Evolutionary conservation across 2,797 vertebrate genomes (phyloP).

Genomic region (Sebastes iracundus): DNA sequence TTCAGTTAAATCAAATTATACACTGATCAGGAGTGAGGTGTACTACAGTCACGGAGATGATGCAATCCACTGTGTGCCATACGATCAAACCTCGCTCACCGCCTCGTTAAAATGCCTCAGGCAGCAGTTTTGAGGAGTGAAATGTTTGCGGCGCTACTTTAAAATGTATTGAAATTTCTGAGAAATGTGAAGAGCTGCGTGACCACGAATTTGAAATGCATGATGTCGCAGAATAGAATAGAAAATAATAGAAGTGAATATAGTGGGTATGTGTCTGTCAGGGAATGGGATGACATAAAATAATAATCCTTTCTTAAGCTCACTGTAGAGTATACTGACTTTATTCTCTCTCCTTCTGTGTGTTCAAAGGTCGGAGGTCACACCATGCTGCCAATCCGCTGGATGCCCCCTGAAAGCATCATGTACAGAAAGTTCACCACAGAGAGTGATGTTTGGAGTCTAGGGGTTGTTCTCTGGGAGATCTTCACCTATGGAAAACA

Average conservation of each 20-base stretch:
- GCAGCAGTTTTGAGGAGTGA: conserved; percentile 27
- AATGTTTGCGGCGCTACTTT: conserved; percentile 29
- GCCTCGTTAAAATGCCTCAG: conserved; percentile 5
- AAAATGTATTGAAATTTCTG: conserved; percentile 36
- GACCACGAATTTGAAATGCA: not conserved
- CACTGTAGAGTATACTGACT: conserved; percentile 10
- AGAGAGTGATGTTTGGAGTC: conserved; percentile 98
- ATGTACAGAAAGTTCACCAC: conserved; percentile 99
- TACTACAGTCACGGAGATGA: conserved; percentile 19
- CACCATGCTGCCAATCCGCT: conserved; percentile 98
- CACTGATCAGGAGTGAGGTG: conserved; percentile 4
- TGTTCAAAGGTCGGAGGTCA: conserved; percentile 92
- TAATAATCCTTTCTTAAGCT: not conserved
- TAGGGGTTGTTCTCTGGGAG: conserved; percentile 98
- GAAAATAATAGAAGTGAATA: not conserved
- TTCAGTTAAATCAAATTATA: conserved; percentile 4
- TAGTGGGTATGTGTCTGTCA: not conserved
- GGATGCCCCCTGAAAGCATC: conserved; percentile 99
- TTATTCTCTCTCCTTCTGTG: not conserved
- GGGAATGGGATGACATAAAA: not conserved
- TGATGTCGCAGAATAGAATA: not conserved
- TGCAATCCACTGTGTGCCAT: conserved; percentile 12
- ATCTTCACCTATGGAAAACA: conserved; percentile 99
- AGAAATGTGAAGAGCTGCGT: conserved; percentile 17
- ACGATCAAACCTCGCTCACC: conserved; percentile 5